Conservation (phyloP, 2,888 invertebrate genomes). For the Pollenia labialis region DNA sequence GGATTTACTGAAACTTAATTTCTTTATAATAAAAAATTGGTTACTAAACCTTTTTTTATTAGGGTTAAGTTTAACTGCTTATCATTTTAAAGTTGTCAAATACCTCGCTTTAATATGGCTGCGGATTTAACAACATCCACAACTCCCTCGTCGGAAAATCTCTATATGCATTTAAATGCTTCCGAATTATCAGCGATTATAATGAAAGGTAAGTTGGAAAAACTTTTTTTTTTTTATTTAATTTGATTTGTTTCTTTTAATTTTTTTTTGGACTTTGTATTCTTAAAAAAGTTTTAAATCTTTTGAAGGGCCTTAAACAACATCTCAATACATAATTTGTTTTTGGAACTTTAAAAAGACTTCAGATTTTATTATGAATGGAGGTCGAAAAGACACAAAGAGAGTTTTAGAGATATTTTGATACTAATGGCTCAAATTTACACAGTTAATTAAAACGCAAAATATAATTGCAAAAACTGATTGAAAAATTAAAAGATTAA, state of each 20-base stretch:
- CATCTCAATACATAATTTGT: no score
- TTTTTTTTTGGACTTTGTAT: background rate
- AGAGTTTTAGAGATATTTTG: no score
- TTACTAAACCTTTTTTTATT: background rate
- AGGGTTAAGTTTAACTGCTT: slow-evolving; percentile 25
- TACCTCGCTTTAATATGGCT: slow-evolving; percentile 70
- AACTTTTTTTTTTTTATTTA: background rate
- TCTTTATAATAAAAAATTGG: background rate
- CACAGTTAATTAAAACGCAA: no score
- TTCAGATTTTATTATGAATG: no score
- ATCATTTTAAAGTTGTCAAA: background rate
- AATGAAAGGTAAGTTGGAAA: slow-evolving; percentile 81
- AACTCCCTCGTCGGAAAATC: slow-evolving; percentile 75
- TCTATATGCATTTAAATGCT: slow-evolving; percentile 82
- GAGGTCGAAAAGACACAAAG: no score
- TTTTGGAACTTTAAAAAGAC: no score
- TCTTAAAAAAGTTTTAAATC: background rate
- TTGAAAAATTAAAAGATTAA: no score
- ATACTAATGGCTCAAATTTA: no score
- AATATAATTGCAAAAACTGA: no score
- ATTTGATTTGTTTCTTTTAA: background rate
- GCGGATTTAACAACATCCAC: slow-evolving; percentile 61
- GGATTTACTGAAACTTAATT: slow-evolving; percentile 8
- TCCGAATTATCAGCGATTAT: slow-evolving; percentile 82
- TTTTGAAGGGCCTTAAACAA: no score